Evolutionary conservation across 2,113 vertebrate genomes (phyloP).

Genomic region (Corythoichthys intestinalis): DNA sequence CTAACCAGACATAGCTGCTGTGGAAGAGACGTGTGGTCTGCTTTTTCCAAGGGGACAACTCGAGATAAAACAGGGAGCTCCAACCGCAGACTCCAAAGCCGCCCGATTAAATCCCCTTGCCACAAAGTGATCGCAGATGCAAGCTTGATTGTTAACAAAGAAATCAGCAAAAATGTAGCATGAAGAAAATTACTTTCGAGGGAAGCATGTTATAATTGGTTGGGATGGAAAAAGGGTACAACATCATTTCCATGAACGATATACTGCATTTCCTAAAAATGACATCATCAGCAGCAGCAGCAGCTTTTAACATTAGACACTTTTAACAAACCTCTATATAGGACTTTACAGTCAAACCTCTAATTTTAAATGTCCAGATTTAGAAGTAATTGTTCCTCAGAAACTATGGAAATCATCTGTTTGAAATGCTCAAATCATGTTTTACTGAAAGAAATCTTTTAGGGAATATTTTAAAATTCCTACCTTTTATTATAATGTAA

Average conservation of each 20-base stretch:
- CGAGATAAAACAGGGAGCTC: slow-evolving; percentile 35
- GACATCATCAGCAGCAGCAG: not conserved
- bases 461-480: too few species aligned
- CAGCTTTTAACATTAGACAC: slow-evolving; percentile 4
- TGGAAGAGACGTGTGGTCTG: slow-evolving; percentile 10
- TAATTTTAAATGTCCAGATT: not conserved
- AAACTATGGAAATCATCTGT: not conserved
- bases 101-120: slow-evolving; percentile 33
- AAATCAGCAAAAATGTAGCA: slow-evolving; percentile 29
- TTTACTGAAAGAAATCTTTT: too few species aligned
- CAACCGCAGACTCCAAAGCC: slow-evolving; percentile 31
- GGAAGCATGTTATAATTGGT: slow-evolving; percentile 2
- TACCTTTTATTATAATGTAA: too few species aligned
- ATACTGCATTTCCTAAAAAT: not conserved
- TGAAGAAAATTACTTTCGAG: not conserved
- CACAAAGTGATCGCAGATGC: slow-evolving; percentile 63
- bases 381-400: not conserved
- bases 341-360: not conserved
- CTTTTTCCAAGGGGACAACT: slow-evolving; percentile 16
- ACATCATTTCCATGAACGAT: not conserved
- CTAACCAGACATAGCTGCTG: not conserved
- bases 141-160: slow-evolving; percentile 19
- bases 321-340: not conserved
- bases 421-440: too few species aligned
- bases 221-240: not conserved